A percentile compares a stretch with the other conserved stretches of the same genome.
Evolutionary conservation across 2,888 invertebrate species (phyloP).

Genomic region (Leptarthrus brevirostris): DNA sequence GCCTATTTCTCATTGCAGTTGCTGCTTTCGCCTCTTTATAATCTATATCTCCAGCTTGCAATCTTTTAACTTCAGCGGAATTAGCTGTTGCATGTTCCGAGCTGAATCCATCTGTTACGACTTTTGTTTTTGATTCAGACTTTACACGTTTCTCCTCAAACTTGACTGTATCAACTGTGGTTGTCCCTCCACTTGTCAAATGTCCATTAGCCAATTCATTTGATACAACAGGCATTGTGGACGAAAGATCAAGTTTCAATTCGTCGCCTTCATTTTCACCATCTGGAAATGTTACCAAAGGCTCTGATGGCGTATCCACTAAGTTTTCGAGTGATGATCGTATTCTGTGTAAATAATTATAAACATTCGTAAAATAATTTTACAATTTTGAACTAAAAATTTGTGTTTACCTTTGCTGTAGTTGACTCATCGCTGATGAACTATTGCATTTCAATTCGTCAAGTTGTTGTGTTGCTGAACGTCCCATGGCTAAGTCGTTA

Average conservation of each 20-base stretch:
- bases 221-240: slow-evolving; percentile 60
- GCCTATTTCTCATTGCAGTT: slow-evolving; percentile 79
- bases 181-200: slow-evolving; percentile 62
- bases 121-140: slow-evolving; percentile 81
- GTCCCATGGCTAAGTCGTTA: slow-evolving; percentile 74
- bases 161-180: slow-evolving; percentile 75
- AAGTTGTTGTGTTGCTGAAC: slow-evolving; percentile 53
- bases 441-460: slow-evolving; percentile 55
- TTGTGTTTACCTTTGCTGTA: slow-evolving; percentile 54
- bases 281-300: slow-evolving; percentile 85
- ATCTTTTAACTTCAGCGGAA: slow-evolving; percentile 76
- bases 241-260: slow-evolving; percentile 65
- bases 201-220: slow-evolving; percentile 67
- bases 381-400: background rate
- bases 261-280: slow-evolving; percentile 74
- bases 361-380: background rate
- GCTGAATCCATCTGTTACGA: slow-evolving; percentile 84
- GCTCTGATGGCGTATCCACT: slow-evolving; percentile 75
- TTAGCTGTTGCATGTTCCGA: slow-evolving; percentile 79
- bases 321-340: slow-evolving; percentile 83
- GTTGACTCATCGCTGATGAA: slow-evolving; percentile 55
- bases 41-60: slow-evolving; percentile 85
- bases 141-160: slow-evolving; percentile 87
- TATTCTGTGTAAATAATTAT: slow-evolving; percentile 68
- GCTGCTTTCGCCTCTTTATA: slow-evolving; percentile 84